Percentiles rank a stretch among this genome's conserved stretches.
phyloP scores from a whole-genome alignment of 30 jellyfish, hydroid and myxozoan genomes.

The Pseudorhiza aurosa region DNA sequence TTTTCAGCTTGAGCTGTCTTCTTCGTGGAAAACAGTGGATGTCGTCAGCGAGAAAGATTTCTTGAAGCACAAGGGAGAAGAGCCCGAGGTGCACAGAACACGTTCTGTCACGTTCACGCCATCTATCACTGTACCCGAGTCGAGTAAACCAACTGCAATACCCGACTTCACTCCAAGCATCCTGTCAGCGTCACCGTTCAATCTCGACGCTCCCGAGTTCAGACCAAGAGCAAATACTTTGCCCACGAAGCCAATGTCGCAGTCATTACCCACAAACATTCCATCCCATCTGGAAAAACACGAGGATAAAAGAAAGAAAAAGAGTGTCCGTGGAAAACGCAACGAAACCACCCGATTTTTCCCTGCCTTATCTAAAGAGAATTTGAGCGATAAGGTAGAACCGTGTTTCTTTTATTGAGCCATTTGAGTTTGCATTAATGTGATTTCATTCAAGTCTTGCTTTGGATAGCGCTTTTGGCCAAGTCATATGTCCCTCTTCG shows the following conservation, averaged over 20 bases:
- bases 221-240: constrained; percentile 81
- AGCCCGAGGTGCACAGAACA: constrained; percentile 60
- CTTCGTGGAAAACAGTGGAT: constrained; percentile 85
- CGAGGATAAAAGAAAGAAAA: constrained; percentile 43
- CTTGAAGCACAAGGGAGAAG: constrained; percentile 64
- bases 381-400: constrained; percentile 80
- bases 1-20: constrained; percentile 80
- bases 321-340: constrained; percentile 32
- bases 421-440: no score
- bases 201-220: constrained; percentile 86
- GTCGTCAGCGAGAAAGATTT: constrained; percentile 82
- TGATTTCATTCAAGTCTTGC: no score
- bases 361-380: constrained; percentile 91
- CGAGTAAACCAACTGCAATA: constrained; percentile 38
- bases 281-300: constrained; percentile 46
- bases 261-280: constrained; percentile 81
- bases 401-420: no score
- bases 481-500: no score
- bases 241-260: constrained; percentile 56
- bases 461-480: no score
- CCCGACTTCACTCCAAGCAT: constrained; percentile 65
- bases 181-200: constrained; percentile 67
- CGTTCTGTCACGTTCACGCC: constrained; percentile 76
- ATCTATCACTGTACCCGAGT: constrained; percentile 7
- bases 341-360: constrained; percentile 67